Evolutionary conservation across 2,113 vertebrate species (phyloP).

Genomic region (Tyto alba): DNA sequence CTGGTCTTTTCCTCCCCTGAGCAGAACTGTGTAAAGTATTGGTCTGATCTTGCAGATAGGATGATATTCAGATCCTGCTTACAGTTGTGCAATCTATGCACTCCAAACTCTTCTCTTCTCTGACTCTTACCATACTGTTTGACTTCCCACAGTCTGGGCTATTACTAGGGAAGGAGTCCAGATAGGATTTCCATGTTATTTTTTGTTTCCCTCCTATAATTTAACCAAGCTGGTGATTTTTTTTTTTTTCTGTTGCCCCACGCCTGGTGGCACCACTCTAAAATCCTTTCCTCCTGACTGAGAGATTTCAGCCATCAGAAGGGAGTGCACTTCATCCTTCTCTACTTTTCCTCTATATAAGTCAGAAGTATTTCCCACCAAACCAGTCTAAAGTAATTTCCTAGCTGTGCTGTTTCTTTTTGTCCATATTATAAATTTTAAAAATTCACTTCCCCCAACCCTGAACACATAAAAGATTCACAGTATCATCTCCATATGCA

Average conservation of each 20-base stretch:
- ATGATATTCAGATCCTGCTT: neutral
- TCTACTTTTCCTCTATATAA: neutral
- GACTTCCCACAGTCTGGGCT: neutral
- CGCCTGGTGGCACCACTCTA: neutral
- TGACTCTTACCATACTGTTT: neutral
- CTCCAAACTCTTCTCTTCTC: neutral
- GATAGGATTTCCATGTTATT: neutral
- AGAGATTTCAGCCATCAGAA: neutral
- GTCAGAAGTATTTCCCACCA: neutral
- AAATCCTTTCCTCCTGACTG: neutral
- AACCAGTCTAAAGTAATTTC: neutral
- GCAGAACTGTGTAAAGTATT: neutral
- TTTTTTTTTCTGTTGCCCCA: neutral
- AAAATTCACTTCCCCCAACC: neutral
- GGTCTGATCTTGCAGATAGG: neutral
- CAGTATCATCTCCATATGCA: neutral
- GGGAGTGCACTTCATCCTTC: neutral
- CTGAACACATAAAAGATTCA: neutral
- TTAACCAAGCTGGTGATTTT: neutral
- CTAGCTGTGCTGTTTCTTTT: neutral
- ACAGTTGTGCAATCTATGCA: neutral
- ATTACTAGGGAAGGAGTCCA: neutral
- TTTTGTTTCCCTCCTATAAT: neutral
- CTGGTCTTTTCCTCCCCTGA: neutral
- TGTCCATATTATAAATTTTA: neutral